Evolutionary conservation across 1,140 invertebrate species (phyloP).

Genomic region (Vanessa tameamea): DNA sequence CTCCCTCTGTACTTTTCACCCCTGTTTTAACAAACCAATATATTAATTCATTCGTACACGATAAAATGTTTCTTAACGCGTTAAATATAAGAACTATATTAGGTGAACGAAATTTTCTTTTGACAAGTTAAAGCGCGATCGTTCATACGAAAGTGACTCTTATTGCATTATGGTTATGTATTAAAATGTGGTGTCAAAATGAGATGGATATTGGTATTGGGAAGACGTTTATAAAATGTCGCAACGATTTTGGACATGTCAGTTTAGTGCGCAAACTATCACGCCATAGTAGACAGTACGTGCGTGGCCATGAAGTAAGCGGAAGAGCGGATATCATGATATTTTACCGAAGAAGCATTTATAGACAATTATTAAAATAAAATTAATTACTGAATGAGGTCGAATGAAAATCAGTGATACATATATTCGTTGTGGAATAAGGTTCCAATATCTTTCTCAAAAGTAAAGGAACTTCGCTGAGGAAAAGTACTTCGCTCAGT

Average conservation of each 20-base stretch:
- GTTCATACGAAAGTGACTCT: constrained; percentile 26
- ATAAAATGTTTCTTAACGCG: constrained; percentile 33
- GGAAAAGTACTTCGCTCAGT: too few relatives aligned
- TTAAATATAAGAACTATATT: background rate
- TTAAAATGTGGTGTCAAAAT: constrained; percentile 34
- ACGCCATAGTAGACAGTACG: constrained; percentile 43
- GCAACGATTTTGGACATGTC: constrained; percentile 76
- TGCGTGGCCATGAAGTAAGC: constrained; percentile 44
- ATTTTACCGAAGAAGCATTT: background rate
- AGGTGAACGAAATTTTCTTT: constrained; percentile 1
- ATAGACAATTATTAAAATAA: too few relatives aligned
- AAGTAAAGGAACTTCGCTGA: too few relatives aligned
- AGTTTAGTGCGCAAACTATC: constrained; percentile 70
- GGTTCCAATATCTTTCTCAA: too few relatives aligned
- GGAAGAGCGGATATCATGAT: background rate
- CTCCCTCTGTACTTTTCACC: constrained; percentile 56
- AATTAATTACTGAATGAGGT: too few relatives aligned
- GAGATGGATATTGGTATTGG: constrained; percentile 15
- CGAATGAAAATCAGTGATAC: too few relatives aligned
- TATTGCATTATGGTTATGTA: constrained; percentile 33
- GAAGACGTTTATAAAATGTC: constrained; percentile 73
- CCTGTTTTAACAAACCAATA: constrained; percentile 38
- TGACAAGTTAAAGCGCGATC: constrained; percentile 13
- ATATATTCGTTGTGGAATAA: too few relatives aligned
- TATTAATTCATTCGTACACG: constrained; percentile 16